These are phyloP conservation scores for Odocoileus virginianus DNA, from an alignment of 2,113 vertebrate species.

Conservation along the genomic window DNA sequence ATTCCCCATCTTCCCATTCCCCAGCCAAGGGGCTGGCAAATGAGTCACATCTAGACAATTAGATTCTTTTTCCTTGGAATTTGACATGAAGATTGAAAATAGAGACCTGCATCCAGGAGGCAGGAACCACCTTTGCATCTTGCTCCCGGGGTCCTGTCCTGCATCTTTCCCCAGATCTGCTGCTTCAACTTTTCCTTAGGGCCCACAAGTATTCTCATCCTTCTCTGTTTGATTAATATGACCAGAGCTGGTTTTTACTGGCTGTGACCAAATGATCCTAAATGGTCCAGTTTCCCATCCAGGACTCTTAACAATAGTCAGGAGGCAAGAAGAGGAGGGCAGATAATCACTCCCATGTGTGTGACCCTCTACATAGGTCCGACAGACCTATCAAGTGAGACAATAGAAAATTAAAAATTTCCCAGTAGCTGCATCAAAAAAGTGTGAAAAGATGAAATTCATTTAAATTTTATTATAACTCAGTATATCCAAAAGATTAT, in stretches of 20 bases:
- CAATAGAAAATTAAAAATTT: background rate
- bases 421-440: background rate
- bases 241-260: background rate
- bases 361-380: background rate
- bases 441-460: background rate
- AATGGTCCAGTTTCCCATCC: background rate
- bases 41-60: background rate
- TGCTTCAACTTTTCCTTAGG: background rate
- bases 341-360: fast-evolving
- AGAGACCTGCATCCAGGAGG: background rate
- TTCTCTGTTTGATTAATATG: background rate
- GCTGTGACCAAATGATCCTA: background rate
- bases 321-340: background rate
- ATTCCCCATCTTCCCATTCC: no score
- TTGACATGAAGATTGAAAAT: background rate
- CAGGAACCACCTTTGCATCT: background rate
- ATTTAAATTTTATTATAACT: background rate
- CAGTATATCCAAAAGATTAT: background rate
- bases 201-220: background rate
- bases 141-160: background rate
- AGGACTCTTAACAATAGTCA: background rate
- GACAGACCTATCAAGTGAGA: background rate
- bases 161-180: background rate
- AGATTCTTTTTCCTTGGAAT: background rate
- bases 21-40: background rate